phyloP scores from a whole-genome alignment of 2,797 vertebrate genomes.

The Acanthiza pusilla region DNA sequence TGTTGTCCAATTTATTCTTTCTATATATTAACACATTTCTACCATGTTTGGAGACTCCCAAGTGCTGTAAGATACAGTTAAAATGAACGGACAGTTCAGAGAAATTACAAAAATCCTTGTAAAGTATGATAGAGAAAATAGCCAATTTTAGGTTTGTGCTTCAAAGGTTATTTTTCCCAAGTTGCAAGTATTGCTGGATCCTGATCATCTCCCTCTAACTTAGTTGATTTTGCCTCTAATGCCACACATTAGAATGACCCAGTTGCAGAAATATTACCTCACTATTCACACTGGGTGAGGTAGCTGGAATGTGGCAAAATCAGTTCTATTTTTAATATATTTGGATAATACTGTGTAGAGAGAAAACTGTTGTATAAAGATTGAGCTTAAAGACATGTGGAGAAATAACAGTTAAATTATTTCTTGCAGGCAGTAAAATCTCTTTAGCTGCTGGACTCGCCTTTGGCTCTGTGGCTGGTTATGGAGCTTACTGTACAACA shows the following conservation, averaged over 20 bases:
- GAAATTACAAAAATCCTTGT: neutral
- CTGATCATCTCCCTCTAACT: neutral
- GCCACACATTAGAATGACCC: neutral
- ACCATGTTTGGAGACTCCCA: neutral
- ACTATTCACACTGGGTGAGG: neutral
- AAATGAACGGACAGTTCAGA: neutral
- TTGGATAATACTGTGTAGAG: neutral
- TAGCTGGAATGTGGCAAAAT: neutral
- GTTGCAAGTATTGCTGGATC: neutral
- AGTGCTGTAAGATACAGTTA: neutral
- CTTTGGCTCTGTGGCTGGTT: constrained; percentile 83
- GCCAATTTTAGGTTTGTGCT: neutral
- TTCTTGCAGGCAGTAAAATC: constrained; percentile 82
- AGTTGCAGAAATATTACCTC: neutral
- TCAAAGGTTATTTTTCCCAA: neutral
- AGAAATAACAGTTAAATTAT: neutral
- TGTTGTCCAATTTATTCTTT: neutral
- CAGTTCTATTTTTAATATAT: neutral
- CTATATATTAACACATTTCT: neutral
- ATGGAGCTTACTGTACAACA: constrained; percentile 85
- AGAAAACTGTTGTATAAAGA: neutral
- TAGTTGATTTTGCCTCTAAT: neutral
- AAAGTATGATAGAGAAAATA: neutral
- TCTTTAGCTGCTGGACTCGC: constrained; percentile 87
- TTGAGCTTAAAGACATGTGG: neutral